Evolutionary conservation across 2,797 vertebrate genomes (phyloP), one percentile per base, ranked within the genome.

Genomic region (Danio choprae): DNA sequence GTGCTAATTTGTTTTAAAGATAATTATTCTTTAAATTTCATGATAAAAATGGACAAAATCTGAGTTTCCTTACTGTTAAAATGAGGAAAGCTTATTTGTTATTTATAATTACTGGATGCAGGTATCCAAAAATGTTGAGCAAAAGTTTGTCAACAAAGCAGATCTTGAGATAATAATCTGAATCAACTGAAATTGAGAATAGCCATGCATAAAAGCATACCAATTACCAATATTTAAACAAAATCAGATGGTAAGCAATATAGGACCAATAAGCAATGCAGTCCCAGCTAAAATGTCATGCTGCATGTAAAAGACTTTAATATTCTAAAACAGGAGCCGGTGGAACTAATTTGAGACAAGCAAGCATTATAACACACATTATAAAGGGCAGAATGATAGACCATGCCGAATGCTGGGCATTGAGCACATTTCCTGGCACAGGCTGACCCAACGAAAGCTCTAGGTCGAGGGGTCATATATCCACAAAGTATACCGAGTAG

Each of bases 391-490:
- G 3, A 18, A 75, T 7, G 11, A 72, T 15, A 7, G 60, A n/a
- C 38, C 46, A 40, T 22, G 5, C n/a, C 12, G 9, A 48, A 62
- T 60, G n/a, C 70, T 67, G 29, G 10, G 46, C 55, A 38, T 55
- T 67, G 11, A 69, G 56, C 43, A 73, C 64, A 72, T 81, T 67
- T 9, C 40, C 75, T 81, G 59, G 65, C 40, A 58, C 15, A 44
- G 20, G 36, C 43, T 3, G 50, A 13, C 18, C 41, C 50, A 15
- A 29, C 53, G 41, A 51, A 81, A 44, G 38, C 9, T 55, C 48
- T 77, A 18, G 73, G 65, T 70, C 62, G 8, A 40, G 7, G 46
- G 74, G 50, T 58, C 38, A n/a, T 59, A 71, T 84, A 64, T 82
- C 22, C 11, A 44, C 16, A 59, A 18, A 80, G 56, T 53, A 73